phyloP scores from a whole-genome alignment of 2,888 invertebrate species.

The Scaeva pyrastri region DNA sequence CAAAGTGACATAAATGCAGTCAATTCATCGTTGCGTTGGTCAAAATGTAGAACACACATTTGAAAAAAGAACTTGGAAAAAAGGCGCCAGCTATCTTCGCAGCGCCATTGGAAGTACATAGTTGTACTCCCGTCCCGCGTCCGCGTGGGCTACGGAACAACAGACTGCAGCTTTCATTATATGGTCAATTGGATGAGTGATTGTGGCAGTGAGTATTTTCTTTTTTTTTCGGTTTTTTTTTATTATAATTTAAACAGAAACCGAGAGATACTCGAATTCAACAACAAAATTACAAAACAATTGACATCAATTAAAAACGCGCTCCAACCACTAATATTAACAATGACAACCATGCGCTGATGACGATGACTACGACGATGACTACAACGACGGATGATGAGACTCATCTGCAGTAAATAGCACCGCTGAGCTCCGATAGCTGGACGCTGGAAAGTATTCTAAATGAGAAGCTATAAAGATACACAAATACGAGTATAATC shows the following conservation, averaged over 20 bases:
- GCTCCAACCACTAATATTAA: conserved; percentile 35
- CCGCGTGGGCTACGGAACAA: background rate
- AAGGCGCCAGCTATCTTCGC: background rate
- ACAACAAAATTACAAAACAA: conserved; percentile 71
- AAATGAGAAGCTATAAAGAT: conserved; percentile 61
- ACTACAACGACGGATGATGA: conserved; percentile 24
- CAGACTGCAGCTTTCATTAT: conserved; percentile 47
- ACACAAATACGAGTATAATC: conserved; percentile 17
- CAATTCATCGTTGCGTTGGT: too few species aligned
- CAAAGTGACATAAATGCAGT: too few species aligned
- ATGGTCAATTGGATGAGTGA: conserved; percentile 69
- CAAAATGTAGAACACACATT: too few species aligned
- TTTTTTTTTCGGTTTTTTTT: conserved; percentile 15
- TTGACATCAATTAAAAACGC: conserved; percentile 73
- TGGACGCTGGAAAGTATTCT: conserved; percentile 41
- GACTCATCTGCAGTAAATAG: conserved; percentile 11
- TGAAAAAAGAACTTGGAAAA: background rate
- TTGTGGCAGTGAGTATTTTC: conserved; percentile 48
- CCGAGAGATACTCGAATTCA: conserved; percentile 36
- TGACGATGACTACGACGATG: conserved; percentile 3
- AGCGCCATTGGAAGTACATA: background rate
- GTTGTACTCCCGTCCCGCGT: too few species aligned
- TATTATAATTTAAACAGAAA: conserved; percentile 36
- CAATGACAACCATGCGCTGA: conserved; percentile 16
- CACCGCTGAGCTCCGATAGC: background rate